A percentile compares a stretch with the other conserved stretches of the same genome.
Conservation (phyloP, 1,140 invertebrate species). For the Drosophila tsacasi region DNA sequence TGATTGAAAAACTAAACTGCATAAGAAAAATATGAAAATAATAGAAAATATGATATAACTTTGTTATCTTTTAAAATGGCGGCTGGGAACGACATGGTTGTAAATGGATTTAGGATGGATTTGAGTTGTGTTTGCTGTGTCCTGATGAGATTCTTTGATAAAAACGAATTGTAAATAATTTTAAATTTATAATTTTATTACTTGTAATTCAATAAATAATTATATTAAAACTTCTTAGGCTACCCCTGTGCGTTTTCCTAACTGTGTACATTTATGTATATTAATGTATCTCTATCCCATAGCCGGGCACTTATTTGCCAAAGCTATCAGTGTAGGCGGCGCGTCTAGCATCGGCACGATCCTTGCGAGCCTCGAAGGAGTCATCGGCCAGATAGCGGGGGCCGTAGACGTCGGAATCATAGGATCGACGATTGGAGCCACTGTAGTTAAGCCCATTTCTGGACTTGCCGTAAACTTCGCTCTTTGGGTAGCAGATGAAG, state of each 20-base stretch:
- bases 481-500: conserved; percentile 73
- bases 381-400: conserved; percentile 31
- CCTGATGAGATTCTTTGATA: neutral
- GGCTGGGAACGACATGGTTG: too few species aligned
- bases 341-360: conserved; percentile 56
- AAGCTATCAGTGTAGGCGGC: conserved; percentile 61
- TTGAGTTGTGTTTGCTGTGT: too few species aligned
- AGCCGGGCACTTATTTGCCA: conserved; percentile 45
- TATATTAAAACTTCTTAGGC: conserved; percentile 11
- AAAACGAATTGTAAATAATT: neutral
- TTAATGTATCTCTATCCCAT: neutral
- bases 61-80: too few species aligned
- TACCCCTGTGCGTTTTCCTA: conserved; percentile 47
- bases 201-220: conserved; percentile 43
- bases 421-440: conserved; percentile 49
- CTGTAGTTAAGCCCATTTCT: neutral
- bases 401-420: conserved; percentile 21
- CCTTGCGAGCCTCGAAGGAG: conserved; percentile 46
- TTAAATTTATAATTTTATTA: conserved; percentile 12
- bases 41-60: too few species aligned
- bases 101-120: too few species aligned
- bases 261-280: neutral
- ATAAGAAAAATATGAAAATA: too few species aligned
- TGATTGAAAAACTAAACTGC: too few species aligned
- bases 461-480: conserved; percentile 57